Base-by-base conservation (phyloP, 2,113 vertebrate genomes). In the Mus pahari region DNA sequence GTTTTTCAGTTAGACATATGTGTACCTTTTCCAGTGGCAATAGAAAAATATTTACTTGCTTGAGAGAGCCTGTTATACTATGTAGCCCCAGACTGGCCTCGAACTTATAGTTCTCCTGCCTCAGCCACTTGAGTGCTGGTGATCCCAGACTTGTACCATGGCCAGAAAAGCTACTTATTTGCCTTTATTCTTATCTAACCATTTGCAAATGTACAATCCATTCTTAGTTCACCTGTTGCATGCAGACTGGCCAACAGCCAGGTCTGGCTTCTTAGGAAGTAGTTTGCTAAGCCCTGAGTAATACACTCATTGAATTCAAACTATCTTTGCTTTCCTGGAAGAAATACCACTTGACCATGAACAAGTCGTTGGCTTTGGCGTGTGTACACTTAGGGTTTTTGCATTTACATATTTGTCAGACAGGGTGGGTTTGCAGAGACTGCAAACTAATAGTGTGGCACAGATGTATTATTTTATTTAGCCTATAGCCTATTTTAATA, bases 311-410 rank as follows among this genome's bases (percentile, higher is more conserved):
- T 87, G 75, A 78, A 94, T 84, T 81, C 58, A 28, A 90, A 79
- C 31, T 3, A 33, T 93, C 58, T 95, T 86, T 95, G 70, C 4
- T 55, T 92, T 94, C n/a, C 70, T 96, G 50, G 68, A 91, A 87
- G 66, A 92, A 94, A 92, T 79, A 74, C 5, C 12, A 53, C 16
- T 89, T 82, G 28, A 78, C 92, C 55, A 75, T n/a, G 39, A 96
- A 53, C 89, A 77, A 66, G 64, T 33, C 68, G 55, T 48, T 82
- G 42, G 74, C 89, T 96, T 93, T 94, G 62, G 91, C 26, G 87
- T 94, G 88, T 58, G 86, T 48, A 82, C 60, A 19, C 77, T 97
- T 81, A 66, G 66, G 26, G 70, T 55, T 73, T 94, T 75, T 86
- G 31, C 62, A 74, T 93, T 60, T 78, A 39, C 42, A 39, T 68